A percentile compares a stretch with the other conserved stretches of the same genome.
Conservation (phyloP, 64 coral and sea anemone species). For the Actinia equina region DNA sequence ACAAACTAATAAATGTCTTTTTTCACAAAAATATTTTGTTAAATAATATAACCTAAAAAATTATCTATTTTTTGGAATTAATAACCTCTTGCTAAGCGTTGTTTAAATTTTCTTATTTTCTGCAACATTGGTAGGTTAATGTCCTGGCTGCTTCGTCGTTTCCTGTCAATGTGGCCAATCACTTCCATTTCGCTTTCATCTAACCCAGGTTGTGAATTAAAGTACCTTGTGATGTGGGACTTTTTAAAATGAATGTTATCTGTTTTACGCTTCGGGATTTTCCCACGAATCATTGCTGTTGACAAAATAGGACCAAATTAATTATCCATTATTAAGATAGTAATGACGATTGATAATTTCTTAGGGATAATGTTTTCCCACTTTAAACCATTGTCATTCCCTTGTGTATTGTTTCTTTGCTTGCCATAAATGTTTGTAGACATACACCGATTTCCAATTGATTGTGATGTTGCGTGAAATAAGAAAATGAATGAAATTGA, state of each 20-base stretch:
- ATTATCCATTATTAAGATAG: not conserved
- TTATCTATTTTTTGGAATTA: not conserved
- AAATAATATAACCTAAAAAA: conserved; percentile 31
- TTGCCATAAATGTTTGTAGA: too few species aligned
- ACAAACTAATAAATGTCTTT: not conserved
- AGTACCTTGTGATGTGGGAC: conserved; percentile 28
- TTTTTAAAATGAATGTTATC: not conserved
- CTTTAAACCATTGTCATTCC: too few species aligned
- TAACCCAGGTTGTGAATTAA: conserved; percentile 22
- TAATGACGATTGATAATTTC: not conserved
- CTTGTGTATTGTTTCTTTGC: too few species aligned
- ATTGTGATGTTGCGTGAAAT: too few species aligned
- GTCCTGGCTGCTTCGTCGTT: conserved; percentile 11
- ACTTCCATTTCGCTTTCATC: conserved; percentile 65
- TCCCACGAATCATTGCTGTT: not conserved
- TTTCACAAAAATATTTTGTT: conserved; percentile 19
- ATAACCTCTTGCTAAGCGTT: conserved; percentile 8
- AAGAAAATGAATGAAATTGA: too few species aligned
- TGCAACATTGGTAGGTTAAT: not conserved
- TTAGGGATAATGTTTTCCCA: too few species aligned
- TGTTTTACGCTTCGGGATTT: not conserved
- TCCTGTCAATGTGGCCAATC: conserved; percentile 53
- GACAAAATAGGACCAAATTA: too few species aligned
- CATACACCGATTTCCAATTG: too few species aligned
- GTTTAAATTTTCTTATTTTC: conserved; percentile 21